Evolutionary conservation across 2,888 invertebrate species (phyloP), one percentile per base, ranked within the genome.

Genomic region (Drosophila sordidula): DNA sequence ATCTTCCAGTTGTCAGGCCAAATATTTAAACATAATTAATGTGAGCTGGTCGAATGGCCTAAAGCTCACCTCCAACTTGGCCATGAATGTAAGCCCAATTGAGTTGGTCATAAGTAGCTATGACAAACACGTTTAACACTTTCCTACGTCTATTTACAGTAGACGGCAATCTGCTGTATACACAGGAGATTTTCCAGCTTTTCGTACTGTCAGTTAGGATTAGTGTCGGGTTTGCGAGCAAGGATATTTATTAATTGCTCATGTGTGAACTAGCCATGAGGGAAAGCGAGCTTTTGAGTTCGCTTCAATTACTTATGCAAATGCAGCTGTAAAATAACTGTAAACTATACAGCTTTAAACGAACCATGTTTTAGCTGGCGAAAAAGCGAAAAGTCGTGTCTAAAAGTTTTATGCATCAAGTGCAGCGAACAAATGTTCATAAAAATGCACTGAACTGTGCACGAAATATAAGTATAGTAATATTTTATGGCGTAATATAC

Each of bases 231-330:
- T 45, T 36, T 22, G 11, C 14, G 47, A 25, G 41, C 29, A 42
- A 18, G 26, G 45, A 49, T 66, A 66, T 59, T 69, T 74, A 68
- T 64, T 71, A 71, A 78, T 75, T 75, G 71, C 18, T 41, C 49
- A 63, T 52, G 50, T 61, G 49, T 57, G 6, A 47, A 61, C 63
- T 45, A 46, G 32, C 18, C 61, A 12, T 34, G 22, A 26, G 32
- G 16, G 25, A 18, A 12, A 29, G 12, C 26, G 26, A 44, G 44
- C 45, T 51, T 12, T 22, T 22, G 42, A 38, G 22, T 44, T 34
- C n/a, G 25, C 46, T 41, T 34, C 6, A 34, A 12, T 11, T 50
- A 42, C 42, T 54, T 59, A 26, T 41, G 45, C 32, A 50, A 45
- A 49, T 57, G 56, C 47, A 32, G 26, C 29, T 26, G 26, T 46